Conservation (phyloP, 2,113 vertebrate species). For the Ariopsis seemanni region DNA sequence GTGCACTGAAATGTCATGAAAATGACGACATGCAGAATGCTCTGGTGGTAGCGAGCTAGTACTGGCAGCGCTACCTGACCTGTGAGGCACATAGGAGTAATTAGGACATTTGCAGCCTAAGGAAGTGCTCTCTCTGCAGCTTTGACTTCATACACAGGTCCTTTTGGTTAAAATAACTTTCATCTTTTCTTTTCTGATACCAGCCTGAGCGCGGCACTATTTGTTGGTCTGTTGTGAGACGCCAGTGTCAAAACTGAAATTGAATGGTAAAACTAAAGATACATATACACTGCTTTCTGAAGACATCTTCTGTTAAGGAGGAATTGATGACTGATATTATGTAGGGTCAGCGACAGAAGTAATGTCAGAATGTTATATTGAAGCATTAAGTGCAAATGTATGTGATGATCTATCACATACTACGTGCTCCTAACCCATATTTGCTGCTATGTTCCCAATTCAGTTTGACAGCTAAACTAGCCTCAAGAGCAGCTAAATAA, state of each 20-base stretch:
- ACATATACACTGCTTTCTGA: not conserved
- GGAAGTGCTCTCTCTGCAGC: conserved; percentile 40
- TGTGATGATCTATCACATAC: conserved; percentile 28
- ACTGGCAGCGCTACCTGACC: conserved; percentile 61
- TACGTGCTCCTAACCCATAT: conserved; percentile 48
- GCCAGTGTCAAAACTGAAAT: not conserved
- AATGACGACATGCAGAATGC: conserved; percentile 39
- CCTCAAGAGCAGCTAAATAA: conserved; percentile 55
- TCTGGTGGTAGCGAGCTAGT: conserved; percentile 50
- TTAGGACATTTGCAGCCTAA: conserved; percentile 53
- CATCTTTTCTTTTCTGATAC: conserved; percentile 10
- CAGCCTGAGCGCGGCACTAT: not conserved
- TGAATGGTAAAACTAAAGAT: not conserved
- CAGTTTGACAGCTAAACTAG: conserved; percentile 53
- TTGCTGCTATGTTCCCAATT: conserved; percentile 47
- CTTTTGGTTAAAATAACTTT: conserved; percentile 29
- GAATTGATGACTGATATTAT: not conserved
- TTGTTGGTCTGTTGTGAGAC: conserved; percentile 1
- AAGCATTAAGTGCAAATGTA: conserved; percentile 18
- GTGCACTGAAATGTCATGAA: conserved; percentile 51
- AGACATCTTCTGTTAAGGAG: not conserved
- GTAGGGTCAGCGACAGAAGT: not conserved
- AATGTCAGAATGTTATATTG: conserved; percentile 2
- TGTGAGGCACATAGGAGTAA: conserved; percentile 51
- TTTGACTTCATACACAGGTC: conserved; percentile 43